A percentile compares a stretch with the other conserved stretches of the same genome.
phyloP scores from a whole-genome alignment of 2,888 invertebrate genomes.

The Phrixothrix hirtus region DNA sequence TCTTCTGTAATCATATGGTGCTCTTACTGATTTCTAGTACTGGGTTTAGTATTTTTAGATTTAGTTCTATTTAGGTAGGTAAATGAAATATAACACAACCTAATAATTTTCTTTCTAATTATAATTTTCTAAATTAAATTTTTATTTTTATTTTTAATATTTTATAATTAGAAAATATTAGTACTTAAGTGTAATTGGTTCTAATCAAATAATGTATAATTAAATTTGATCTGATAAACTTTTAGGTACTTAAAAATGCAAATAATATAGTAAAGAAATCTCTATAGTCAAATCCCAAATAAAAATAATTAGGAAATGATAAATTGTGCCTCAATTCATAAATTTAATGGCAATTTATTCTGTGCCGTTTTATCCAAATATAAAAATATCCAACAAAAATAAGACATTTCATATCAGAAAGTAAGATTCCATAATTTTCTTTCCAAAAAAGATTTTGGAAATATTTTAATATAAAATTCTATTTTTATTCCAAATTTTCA shows the following conservation, averaged over 20 bases:
- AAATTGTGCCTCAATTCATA: slow-evolving; percentile 18
- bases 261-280: slow-evolving; percentile 11
- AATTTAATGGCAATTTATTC: neutral
- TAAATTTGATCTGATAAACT: slow-evolving; percentile 11
- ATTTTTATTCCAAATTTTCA: neutral
- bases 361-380: neutral
- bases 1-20: too few relatives aligned
- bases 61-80: too few relatives aligned
- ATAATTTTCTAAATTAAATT: neutral
- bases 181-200: slow-evolving; percentile 6
- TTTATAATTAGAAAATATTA: neutral
- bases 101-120: neutral
- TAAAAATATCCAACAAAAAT: neutral
- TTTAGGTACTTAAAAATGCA: slow-evolving; percentile 12
- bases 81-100: too few relatives aligned
- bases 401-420: neutral
- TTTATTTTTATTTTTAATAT: neutral
- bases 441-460: neutral
- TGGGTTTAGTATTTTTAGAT: too few relatives aligned
- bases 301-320: slow-evolving; percentile 13
- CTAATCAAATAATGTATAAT: slow-evolving; percentile 8
- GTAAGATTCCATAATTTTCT: neutral
- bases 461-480: neutral
- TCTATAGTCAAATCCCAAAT: neutral
- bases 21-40: too few relatives aligned